phyloP scores from a whole-genome alignment of 2,113 vertebrate species.

The Sciurus niger region DNA sequence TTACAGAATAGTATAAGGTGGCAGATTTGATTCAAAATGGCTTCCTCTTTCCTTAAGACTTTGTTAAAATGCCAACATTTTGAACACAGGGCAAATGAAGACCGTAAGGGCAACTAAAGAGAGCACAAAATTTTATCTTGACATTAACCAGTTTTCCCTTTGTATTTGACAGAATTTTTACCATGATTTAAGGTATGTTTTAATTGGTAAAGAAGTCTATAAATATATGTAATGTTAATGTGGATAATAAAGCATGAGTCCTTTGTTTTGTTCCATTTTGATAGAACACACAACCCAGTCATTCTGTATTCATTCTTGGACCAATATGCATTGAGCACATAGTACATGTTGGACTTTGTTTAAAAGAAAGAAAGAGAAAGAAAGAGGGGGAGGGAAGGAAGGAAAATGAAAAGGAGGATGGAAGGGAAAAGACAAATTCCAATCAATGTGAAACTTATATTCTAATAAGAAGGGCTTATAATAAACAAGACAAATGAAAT shows the following conservation, averaged over 20 bases:
- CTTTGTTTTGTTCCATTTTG: background rate
- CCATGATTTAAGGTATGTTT: background rate
- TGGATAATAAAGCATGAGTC: background rate
- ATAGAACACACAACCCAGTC: background rate
- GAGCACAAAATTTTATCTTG: slow-evolving; percentile 8
- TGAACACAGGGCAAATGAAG: background rate
- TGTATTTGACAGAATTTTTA: slow-evolving; percentile 21
- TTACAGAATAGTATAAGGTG: slow-evolving; percentile 60
- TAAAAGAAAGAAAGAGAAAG: no score
- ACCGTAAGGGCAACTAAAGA: slow-evolving; percentile 27
- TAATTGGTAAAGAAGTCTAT: background rate
- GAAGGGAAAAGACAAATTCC: background rate
- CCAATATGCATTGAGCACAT: background rate
- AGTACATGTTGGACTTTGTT: no score
- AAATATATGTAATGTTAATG: background rate
- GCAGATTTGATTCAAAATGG: slow-evolving; percentile 4
- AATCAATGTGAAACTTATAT: background rate
- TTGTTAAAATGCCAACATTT: background rate
- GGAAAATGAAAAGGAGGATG: no score
- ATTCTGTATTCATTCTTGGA: background rate
- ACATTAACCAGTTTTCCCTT: background rate
- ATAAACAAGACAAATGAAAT: background rate
- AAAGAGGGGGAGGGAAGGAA: no score
- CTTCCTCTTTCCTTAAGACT: slow-evolving; percentile 47
- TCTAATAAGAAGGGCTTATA: background rate